Evolutionary conservation across 64 coral and sea anemone species (phyloP).

Genomic region (Stylophora pistillata): DNA sequence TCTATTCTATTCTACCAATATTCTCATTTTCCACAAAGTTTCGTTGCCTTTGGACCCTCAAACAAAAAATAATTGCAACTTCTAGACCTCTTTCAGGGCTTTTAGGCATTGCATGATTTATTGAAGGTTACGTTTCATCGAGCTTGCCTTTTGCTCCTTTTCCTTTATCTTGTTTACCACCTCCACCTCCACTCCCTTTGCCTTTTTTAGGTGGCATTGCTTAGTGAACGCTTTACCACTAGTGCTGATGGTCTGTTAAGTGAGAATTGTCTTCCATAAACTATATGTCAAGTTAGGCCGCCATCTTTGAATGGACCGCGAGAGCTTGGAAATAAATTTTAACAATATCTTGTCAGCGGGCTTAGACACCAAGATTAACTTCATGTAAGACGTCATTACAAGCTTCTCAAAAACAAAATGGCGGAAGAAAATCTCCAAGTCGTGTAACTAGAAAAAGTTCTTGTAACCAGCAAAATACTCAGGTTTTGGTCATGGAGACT

Average conservation of each 20-base stretch:
- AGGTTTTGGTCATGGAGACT: constrained; percentile 38
- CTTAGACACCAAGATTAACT: not conserved
- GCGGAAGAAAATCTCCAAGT: not conserved
- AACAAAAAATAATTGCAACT: too few species aligned
- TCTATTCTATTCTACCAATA: too few species aligned
- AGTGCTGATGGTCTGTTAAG: not conserved
- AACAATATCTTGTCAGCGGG: not conserved
- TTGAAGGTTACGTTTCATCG: not conserved
- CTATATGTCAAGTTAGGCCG: not conserved
- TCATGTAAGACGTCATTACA: not conserved
- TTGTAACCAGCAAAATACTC: not conserved
- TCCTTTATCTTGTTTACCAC: constrained; percentile 59
- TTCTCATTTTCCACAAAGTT: too few species aligned
- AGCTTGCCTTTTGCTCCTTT: constrained; percentile 70
- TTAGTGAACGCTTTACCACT: not conserved
- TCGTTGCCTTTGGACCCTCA: too few species aligned
- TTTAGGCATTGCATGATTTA: too few species aligned
- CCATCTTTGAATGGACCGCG: not conserved
- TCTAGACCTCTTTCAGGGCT: too few species aligned
- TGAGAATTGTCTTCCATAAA: too few species aligned
- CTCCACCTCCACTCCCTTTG: constrained; percentile 45
- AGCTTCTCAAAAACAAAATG: not conserved
- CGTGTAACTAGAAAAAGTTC: not conserved
- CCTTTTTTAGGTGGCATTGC: constrained; percentile 74
- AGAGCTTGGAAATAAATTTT: not conserved